Base-by-base conservation (phyloP, 2,797 vertebrate species). In the Syngnathus rostellatus region DNA sequence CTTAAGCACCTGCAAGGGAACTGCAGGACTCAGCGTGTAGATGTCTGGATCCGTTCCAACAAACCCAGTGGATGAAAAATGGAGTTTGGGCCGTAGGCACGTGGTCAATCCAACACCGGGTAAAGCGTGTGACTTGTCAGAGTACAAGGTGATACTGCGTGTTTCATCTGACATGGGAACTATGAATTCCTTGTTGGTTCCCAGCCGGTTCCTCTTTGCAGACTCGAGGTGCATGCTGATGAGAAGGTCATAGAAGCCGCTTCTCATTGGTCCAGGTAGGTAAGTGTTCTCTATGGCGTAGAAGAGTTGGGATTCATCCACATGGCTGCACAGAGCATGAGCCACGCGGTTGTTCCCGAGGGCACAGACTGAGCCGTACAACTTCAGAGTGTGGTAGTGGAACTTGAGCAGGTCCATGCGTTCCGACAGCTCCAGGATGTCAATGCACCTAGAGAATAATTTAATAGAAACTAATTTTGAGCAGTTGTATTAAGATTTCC, bases 331-430 rank as follows among this genome's bases (percentile, higher is more conserved):
- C 41, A 98, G 88, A 0, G 96, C 94, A 0, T 98, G 96, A 0
- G 96, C 92, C 60, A 98, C 96, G 0, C 96, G 93, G 80, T 96
- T 98, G 91, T 98, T 98, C n/a, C 96, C 96, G 80, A 98, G 69
- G 0, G 96, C 96, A 1, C 96, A 98, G 16, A 98, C 95, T 0
- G 94, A 94, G 54, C 95, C 91, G 38, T 98, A 98, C 0, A 98
- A 90, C 72, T 92, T 90, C 23, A 98, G 87, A 0, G 94, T 95
- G 77, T 98, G 96, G 11, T 94, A 93, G 80, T 98, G 96, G 82
- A 98, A 98, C 48, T 90, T 94, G 76, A 96, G 88, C 60, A 98
- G 79, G 14, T 95, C 91, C 79, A 86, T 80, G 0, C 88, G 88
- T 72, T 98, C 96, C 0, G 94, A 94, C 66, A 98, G 86, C 88